phyloP scores from a whole-genome alignment of 2,888 invertebrate genomes.

The Crocallis elinguaria region DNA sequence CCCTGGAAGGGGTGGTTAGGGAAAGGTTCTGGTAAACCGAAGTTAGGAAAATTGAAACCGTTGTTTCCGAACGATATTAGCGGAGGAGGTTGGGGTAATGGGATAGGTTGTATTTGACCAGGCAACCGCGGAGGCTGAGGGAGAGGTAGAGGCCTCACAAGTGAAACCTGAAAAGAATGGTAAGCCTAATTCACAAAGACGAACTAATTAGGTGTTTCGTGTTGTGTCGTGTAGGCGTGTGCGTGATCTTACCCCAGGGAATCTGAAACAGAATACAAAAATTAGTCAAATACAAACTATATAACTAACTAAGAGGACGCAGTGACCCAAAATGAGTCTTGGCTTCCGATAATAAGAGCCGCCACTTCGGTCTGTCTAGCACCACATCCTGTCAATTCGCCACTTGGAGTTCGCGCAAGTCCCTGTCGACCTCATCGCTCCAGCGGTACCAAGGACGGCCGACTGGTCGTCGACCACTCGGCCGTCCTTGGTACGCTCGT shows the following conservation, averaged over 20 bases:
- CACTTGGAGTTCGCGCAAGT: no score
- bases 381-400: no score
- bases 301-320: no score
- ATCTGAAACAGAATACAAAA: slow-evolving; percentile 48
- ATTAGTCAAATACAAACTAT: background rate
- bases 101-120: background rate
- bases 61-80: background rate
- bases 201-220: slow-evolving; percentile 45
- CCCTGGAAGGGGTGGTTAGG: no score
- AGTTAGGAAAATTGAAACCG: background rate
- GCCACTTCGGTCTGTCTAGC: no score
- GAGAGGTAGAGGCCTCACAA: slow-evolving; percentile 1
- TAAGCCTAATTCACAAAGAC: slow-evolving; percentile 52
- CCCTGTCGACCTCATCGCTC: no score
- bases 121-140: slow-evolving; percentile 5
- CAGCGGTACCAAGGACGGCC: no score
- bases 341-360: no score
- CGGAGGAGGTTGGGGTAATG: slow-evolving; percentile 8
- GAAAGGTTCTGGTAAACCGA: background rate
- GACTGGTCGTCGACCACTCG: no score
- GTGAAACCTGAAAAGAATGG: slow-evolving; percentile 29
- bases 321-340: no score
- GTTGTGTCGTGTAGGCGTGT: slow-evolving; percentile 25
- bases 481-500: no score
- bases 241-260: slow-evolving; percentile 45